A percentile compares a stretch with the other conserved stretches of the same genome.
These are phyloP conservation scores for Pachypanchax playfairii DNA, from an alignment of 2,113 vertebrate species.

Conservation along the genomic window DNA sequence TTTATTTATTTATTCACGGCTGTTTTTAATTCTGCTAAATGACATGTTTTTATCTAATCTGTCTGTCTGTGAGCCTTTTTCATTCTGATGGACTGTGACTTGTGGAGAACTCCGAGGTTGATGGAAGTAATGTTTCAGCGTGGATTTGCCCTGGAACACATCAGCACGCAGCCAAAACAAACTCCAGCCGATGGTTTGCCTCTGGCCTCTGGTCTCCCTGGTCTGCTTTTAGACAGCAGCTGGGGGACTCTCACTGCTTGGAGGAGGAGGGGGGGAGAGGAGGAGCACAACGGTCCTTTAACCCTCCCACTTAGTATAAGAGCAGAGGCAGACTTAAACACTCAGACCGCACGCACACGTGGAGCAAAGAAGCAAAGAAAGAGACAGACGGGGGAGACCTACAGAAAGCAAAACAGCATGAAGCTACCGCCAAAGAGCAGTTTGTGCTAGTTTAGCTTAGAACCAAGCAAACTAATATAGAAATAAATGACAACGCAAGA, in stretches of 20 bases:
- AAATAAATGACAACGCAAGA: constrained; percentile 29
- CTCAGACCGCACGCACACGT: constrained; percentile 83
- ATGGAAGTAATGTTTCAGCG: constrained; percentile 59
- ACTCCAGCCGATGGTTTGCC: constrained; percentile 72
- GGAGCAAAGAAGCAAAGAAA: constrained; percentile 67
- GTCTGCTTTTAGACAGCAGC: constrained; percentile 76
- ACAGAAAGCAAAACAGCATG: constrained; percentile 42
- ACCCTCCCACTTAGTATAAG: constrained; percentile 83
- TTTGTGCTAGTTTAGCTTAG: constrained; percentile 31
- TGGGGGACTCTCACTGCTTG: constrained; percentile 64
- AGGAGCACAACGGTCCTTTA: constrained; percentile 58
- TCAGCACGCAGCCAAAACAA: constrained; percentile 70
- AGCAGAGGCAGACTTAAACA: constrained; percentile 79
- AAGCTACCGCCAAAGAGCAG: constrained; percentile 44
- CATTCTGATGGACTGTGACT: constrained; percentile 22
- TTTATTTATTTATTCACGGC: not conserved
- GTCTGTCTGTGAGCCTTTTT: not conserved
- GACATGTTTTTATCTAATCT: not conserved
- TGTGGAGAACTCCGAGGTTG: constrained; percentile 19
- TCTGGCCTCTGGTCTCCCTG: constrained; percentile 73
- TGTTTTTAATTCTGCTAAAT: not conserved
- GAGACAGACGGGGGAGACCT: constrained; percentile 31
- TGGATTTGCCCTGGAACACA: constrained; percentile 68
- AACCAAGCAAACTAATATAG: constrained; percentile 43
- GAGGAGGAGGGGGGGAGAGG: constrained; percentile 61